Evolutionary conservation across 1,140 invertebrate species (phyloP), one percentile per base, ranked within the genome.

Genomic region (Aradophagus sp.): DNA sequence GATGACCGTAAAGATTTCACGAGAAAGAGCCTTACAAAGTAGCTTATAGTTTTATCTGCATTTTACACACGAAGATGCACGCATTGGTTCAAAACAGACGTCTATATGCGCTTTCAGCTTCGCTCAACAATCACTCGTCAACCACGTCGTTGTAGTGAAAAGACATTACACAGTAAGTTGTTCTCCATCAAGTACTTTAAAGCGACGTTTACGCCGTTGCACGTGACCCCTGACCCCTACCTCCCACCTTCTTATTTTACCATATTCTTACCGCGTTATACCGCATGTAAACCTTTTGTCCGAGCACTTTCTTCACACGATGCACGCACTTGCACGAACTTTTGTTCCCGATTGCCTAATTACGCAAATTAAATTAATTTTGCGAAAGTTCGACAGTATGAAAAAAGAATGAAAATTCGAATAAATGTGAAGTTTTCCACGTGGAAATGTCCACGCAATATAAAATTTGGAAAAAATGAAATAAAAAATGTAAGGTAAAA

Each of bases 101-200:
- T 70, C 35, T 73, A 67, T 75, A 69, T 77, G 55, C 74, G 63
- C 74, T 77, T 77, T 77, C 73, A 77, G 76, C 76, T 68, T 74
- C 71, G 67, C 71, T 69, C 66, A 71, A 77, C 71, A 75, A 73
- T 70, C 74, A 73, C 62, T 74, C 74, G 68, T 77, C 76, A 63
- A 74, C 76, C 61, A 74, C 76, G 61, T 77, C 76, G 73, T 77
- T 76, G 71, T 77, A 77, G 66, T 69, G 66, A 77, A 75, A 75
- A 71, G 73, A 66, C 61, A 69, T 68, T 72, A 68, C 71, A 75
- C 76, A 77, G 76, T 77, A 74, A 77, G 76, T 77, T 53, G 55
- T 38, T 58, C 56, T 67, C 31, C 42, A 71, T 58, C 55, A 62
- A 70, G 67, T 65, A 71, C 67, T 71, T 71, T 71, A 63, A 65